These are phyloP conservation scores for Lutraria rhynchaena DNA, from an alignment of 1,140 invertebrate species.

Conservation along the genomic window DNA sequence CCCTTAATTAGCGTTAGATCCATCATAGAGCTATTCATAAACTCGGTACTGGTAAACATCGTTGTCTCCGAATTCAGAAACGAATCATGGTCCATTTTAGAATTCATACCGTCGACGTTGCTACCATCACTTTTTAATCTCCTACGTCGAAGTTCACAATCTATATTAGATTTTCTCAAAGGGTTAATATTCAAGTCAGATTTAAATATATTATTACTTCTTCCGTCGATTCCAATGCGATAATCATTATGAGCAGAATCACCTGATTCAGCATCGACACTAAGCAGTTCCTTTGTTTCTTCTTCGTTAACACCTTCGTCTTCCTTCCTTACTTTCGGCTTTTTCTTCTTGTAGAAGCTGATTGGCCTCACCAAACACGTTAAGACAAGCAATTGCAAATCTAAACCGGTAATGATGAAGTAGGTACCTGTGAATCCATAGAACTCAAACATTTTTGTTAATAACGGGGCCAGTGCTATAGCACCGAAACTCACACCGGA, in stretches of 20 bases:
- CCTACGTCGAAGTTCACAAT: neutral
- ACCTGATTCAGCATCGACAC: no score
- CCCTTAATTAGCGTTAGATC: slow-evolving; percentile 8
- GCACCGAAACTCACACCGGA: slow-evolving; percentile 33
- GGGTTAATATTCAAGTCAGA: no score
- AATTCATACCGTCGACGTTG: no score
- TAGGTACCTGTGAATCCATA: slow-evolving; percentile 45
- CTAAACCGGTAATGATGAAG: slow-evolving; percentile 25
- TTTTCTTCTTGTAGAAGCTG: slow-evolving; percentile 27
- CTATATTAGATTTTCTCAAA: no score
- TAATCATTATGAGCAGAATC: neutral
- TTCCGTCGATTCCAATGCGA: no score
- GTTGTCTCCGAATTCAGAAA: no score
- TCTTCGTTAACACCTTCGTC: no score
- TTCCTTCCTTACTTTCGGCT: no score
- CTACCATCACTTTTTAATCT: slow-evolving; percentile 26
- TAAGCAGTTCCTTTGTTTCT: no score
- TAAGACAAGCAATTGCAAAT: slow-evolving; percentile 29
- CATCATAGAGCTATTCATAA: slow-evolving; percentile 23
- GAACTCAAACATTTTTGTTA: slow-evolving; percentile 41
- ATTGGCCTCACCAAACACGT: slow-evolving; percentile 26
- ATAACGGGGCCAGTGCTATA: slow-evolving; percentile 34
- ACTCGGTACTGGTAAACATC: slow-evolving; percentile 25
- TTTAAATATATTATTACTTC: no score
- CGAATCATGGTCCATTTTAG: no score